Evolutionary conservation across 2,113 vertebrate species (phyloP), one percentile per base, ranked within the genome.

Genomic region (Anguilla japonica): DNA sequence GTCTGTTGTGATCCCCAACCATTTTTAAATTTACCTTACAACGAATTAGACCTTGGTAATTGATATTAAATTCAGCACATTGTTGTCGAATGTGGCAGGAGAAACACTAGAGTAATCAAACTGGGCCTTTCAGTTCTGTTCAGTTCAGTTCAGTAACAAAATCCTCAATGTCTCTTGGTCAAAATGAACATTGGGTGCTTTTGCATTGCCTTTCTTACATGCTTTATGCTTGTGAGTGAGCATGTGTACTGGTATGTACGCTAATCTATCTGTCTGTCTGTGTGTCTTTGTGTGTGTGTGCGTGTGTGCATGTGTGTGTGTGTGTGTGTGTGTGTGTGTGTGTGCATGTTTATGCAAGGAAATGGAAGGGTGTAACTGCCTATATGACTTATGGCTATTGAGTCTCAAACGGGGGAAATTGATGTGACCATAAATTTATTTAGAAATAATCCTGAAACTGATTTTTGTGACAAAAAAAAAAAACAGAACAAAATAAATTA

Each of bases 291-390:
- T 53, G 50, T 53, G 50, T 53, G 60, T 22, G 57, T 29, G 79
- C 60, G 2, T 79, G 86, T 57, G 60, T 41, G 40, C n/a, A 22
- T 67, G 83, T 81, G 71, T 85, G 41, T 75, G 67, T 46, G 40
- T 43, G 41, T 67, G 83, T 81, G 71, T 85, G 41, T 75, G 67
- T 46, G 67, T 85, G 41, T 34, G 43, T n/a, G 63, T 50, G 40
- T 22, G 26, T 57, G 84, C 57, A n/a, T 40, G 82, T 83, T 16
- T 15, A 9, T 34, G 56, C 20, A 46, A 18, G 46, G n/a, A 41
- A 67, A 56, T 41, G 79, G 29, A 39, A 82, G 57, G 41, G 60
- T 80, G 46, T 46, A 34, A 39, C 53, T 8, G 15, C 26, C 56
- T 43, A 43, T 46, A 8, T 53, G 8, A 13, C 8, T 53, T 11